Conservation (phyloP, 2,113 vertebrate species). For the Xerus inauris region DNA sequence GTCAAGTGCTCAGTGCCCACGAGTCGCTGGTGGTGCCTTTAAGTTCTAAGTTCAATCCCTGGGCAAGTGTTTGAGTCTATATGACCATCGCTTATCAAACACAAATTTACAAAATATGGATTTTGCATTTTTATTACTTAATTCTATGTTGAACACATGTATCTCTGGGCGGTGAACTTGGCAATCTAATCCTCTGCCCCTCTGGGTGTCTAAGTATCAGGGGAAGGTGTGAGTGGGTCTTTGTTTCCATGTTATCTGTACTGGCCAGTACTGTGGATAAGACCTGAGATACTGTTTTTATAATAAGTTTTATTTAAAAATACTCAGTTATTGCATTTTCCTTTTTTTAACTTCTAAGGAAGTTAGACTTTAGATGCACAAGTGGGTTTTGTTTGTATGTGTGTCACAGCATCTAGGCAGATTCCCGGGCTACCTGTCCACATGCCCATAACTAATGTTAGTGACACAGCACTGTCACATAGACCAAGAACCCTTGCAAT, state of each 20-base stretch:
- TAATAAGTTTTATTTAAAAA: neutral
- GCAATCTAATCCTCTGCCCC: too few species aligned
- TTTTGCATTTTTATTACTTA: neutral
- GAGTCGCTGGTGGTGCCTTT: neutral
- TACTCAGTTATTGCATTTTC: neutral
- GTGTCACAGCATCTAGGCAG: neutral
- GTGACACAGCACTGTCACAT: fast-evolving
- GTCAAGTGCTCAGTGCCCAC: neutral
- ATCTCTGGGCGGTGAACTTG: neutral
- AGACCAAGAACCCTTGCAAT: fast-evolving
- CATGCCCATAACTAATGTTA: neutral
- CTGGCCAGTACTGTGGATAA: neutral
- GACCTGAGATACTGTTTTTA: neutral
- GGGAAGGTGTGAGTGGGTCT: neutral
- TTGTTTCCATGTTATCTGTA: neutral
- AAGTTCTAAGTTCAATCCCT: neutral
- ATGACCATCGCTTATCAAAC: neutral
- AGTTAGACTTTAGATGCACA: neutral
- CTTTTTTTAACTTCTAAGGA: neutral
- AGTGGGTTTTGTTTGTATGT: neutral
- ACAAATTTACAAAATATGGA: neutral
- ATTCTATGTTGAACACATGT: neutral
- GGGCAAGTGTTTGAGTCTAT: neutral
- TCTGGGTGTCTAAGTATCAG: neutral
- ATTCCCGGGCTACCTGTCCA: neutral